A percentile compares a stretch with the other conserved stretches of the same genome.
phyloP scores from a whole-genome alignment of 1,140 invertebrate genomes.

The Apis cerana region DNA sequence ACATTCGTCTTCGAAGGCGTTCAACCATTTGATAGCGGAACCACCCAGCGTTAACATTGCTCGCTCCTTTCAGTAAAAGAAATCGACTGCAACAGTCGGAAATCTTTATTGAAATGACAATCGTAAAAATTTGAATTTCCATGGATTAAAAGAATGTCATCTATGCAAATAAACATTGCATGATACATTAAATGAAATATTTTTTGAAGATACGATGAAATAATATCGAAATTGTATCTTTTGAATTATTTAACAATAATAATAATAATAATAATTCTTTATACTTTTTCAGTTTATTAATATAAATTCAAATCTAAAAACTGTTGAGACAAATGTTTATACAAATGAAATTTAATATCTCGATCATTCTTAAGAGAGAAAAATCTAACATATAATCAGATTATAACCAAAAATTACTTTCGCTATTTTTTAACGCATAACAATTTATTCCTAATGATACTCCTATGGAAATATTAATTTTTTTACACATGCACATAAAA shows the following conservation, averaged over 20 bases:
- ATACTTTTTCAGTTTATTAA: too few species aligned
- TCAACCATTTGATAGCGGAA: conserved; percentile 73
- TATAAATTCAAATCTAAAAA: not conserved
- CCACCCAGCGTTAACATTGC: conserved; percentile 41
- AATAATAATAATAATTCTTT: too few species aligned
- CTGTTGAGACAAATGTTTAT: not conserved
- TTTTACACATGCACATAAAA: too few species aligned
- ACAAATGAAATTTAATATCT: conserved; percentile 23
- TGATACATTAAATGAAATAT: not conserved
- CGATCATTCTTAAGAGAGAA: conserved; percentile 26
- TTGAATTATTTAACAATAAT: not conserved
- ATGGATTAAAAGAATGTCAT: not conserved
- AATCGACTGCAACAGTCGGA: conserved; percentile 55
- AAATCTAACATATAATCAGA: not conserved
- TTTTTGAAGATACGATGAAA: not conserved
- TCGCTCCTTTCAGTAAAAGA: conserved; percentile 37
- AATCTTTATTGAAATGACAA: conserved; percentile 18
- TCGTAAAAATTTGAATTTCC: conserved; percentile 8
- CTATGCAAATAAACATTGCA: not conserved
- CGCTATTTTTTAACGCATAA: conserved; percentile 31
- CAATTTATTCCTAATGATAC: conserved; percentile 23
- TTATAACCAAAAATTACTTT: conserved; percentile 8
- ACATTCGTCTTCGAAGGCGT: conserved; percentile 71
- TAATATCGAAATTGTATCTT: not conserved
- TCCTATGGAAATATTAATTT: not conserved